phyloP scores from a whole-genome alignment of 1,140 invertebrate species.

The Drosophila setifemur region DNA sequence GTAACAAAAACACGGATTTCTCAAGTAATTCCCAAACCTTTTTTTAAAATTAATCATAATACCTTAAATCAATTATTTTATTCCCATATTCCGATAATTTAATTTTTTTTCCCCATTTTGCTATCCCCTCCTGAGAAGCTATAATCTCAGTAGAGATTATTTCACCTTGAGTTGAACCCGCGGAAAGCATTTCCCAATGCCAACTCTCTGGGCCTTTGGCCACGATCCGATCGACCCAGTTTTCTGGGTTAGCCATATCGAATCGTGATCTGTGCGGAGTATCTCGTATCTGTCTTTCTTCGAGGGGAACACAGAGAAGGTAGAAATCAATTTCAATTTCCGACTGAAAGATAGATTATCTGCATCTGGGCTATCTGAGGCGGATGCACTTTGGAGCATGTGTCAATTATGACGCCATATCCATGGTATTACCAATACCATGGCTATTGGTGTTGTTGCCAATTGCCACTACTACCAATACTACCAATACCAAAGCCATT shows the following conservation, averaged over 20 bases:
- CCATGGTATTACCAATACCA: conserved; percentile 37
- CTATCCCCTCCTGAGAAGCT: too few species aligned
- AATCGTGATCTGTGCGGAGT: conserved; percentile 49
- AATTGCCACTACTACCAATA: too few species aligned
- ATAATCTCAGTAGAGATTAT: too few species aligned
- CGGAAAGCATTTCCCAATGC: conserved; percentile 5
- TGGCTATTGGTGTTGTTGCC: too few species aligned
- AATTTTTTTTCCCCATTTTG: too few species aligned
- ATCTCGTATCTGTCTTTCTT: not conserved
- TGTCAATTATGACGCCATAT: conserved; percentile 80
- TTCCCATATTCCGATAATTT: too few species aligned
- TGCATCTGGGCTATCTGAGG: conserved; percentile 31
- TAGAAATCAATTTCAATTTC: too few species aligned
- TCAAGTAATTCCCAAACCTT: too few species aligned
- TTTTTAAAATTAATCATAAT: too few species aligned
- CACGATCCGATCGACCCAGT: conserved; percentile 58
- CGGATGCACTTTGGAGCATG: conserved; percentile 75
- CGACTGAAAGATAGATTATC: conserved; percentile 5
- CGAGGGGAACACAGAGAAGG: not conserved
- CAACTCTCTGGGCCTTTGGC: not conserved
- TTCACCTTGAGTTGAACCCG: too few species aligned
- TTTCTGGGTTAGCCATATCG: conserved; percentile 8
- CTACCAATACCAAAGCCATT: conserved; percentile 42
- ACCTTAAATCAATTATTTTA: too few species aligned
- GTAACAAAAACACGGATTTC: too few species aligned